Percentiles rank a stretch among this genome's conserved stretches.
These are phyloP conservation scores for Forbesichthys agassizii DNA, from an alignment of 2,113 vertebrate genomes.

Conservation along the genomic window DNA sequence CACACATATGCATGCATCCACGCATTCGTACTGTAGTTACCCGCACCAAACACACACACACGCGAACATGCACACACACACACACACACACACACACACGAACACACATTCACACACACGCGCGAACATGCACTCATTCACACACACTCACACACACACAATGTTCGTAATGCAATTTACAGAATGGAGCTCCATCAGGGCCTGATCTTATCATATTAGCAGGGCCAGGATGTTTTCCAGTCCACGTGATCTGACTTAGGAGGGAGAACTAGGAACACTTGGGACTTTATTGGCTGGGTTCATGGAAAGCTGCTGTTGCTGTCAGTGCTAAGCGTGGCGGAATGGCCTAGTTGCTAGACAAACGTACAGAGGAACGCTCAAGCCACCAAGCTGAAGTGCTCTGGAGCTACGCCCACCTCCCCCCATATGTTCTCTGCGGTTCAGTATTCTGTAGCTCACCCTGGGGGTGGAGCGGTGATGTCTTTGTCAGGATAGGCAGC, in stretches of 20 bases:
- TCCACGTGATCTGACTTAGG: conserved; percentile 35
- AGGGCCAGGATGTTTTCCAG: conserved; percentile 41
- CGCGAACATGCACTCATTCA: not conserved
- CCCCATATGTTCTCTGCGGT: not conserved
- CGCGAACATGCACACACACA: conserved; percentile 37
- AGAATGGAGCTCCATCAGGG: conserved; percentile 38
- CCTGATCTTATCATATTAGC: conserved; percentile 60
- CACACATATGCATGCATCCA: conserved; percentile 37
- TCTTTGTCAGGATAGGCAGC: not conserved
- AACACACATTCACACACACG: conserved; percentile 32
- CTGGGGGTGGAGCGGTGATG: not conserved
- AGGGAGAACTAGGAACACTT: conserved; percentile 22
- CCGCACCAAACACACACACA: conserved; percentile 7
- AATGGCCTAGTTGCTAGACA: not conserved
- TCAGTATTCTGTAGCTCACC: not conserved
- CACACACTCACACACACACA: conserved; percentile 17
- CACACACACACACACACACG: conserved; percentile 42
- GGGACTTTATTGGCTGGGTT: conserved; percentile 23
- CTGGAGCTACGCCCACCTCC: too few species aligned
- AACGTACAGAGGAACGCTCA: not conserved
- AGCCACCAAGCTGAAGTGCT: not conserved
- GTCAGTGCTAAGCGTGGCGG: conserved; percentile 3
- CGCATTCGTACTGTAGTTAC: not conserved
- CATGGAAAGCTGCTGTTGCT: conserved; percentile 13
- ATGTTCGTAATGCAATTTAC: conserved; percentile 53